Evolutionary conservation across 1,140 invertebrate genomes (phyloP), one percentile per base, ranked within the genome.

Genomic region (Myzus persicae): DNA sequence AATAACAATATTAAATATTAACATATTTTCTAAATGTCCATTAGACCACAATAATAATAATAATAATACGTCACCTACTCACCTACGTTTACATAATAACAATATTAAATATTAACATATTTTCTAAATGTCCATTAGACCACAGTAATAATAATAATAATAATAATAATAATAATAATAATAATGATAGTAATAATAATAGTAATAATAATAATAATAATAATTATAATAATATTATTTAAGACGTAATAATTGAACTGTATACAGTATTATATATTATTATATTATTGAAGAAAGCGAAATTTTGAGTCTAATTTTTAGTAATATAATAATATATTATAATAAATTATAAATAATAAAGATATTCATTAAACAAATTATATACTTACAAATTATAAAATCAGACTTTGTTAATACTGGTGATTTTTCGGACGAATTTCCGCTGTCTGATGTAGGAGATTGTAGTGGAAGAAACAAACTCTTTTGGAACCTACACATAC

Each of bases 331-430:
- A 67, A 48, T 38, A 44, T 51, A n/a, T 76, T 24, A 48, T 88
- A n/a, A 88, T 48, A 88, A 38, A 84, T 84, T 42, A 42, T 24
- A 48, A 48, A 24, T 18, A 46, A 88, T 20, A 40, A 88, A 76
- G 2, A 40, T 40, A 36, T 1, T 88, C 36, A 36, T 48, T 90
- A n/a, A 90, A 11, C 7, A 31, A 90, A 24, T 5, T 2, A 48
- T 22, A 36, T 82, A 92, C 91, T 92, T 51, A 92, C 91, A 92
- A 92, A 92, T 92, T 20, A 93, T 85, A 40, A 93, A 93, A 54
- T 93, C 59, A 85, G 91, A 93, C 46, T 51, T 93, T 11, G 76
- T 42, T 20, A 85, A 40, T 14, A 93, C n/a, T 20, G 91, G 91
- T 24, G 91, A 93, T 85, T 51, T 81, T 31, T 93, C 91, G 0